Conservation (phyloP, 2,797 vertebrate genomes). For the Antennarius maculatus region DNA sequence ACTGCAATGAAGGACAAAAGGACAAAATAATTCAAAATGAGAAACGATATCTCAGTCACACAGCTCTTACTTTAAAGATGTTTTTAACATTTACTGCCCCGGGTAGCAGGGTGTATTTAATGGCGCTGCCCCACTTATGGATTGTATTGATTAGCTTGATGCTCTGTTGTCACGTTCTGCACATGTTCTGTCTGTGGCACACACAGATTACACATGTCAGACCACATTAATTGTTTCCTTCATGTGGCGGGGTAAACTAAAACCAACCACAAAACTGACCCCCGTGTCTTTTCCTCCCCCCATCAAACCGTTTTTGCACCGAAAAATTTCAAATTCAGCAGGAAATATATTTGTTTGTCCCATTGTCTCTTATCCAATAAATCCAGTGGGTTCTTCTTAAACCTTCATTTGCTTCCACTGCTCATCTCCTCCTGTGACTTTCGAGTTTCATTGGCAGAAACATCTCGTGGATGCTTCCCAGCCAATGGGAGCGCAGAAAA, state of each 20-base stretch:
- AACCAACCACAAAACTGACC: constrained; percentile 5
- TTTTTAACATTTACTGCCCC: too few relatives aligned
- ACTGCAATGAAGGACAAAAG: too few relatives aligned
- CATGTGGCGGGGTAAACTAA: constrained; percentile 37
- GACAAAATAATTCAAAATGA: too few relatives aligned
- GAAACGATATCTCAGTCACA: too few relatives aligned
- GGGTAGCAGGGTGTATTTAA: neutral
- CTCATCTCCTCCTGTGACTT: neutral
- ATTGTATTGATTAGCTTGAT: constrained; percentile 33
- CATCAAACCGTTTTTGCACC: neutral
- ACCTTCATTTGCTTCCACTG: neutral
- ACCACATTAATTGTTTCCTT: constrained; percentile 29
- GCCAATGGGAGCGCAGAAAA: constrained; percentile 9
- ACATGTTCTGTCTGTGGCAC: constrained; percentile 10
- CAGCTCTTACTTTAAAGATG: too few relatives aligned
- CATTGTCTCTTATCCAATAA: constrained; percentile 11
- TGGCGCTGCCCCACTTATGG: constrained; percentile 10
- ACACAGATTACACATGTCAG: constrained; percentile 20
- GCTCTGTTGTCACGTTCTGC: constrained; percentile 3
- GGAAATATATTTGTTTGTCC: constrained; percentile 25
- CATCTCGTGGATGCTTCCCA: neutral
- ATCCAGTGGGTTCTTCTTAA: neutral
- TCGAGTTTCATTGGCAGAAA: constrained; percentile 4
- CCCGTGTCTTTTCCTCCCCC: too few relatives aligned
- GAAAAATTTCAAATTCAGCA: constrained; percentile 2